A percentile compares a stretch with the other conserved stretches of the same genome.
Evolutionary conservation across 1,140 invertebrate species (phyloP).

Genomic region (Nasonia giraulti): DNA sequence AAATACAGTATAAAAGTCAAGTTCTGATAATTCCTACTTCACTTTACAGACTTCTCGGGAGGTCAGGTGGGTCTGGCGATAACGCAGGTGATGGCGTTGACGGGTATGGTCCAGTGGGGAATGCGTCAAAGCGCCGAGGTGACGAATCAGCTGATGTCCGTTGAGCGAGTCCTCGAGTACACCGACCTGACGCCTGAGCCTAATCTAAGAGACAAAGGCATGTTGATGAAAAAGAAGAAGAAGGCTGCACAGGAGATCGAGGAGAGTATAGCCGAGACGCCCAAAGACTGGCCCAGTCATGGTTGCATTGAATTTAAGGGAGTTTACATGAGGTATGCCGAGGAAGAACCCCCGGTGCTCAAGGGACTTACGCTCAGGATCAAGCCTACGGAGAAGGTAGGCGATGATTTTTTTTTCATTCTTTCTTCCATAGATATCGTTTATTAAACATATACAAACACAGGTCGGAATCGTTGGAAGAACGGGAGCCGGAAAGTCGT

Average conservation of each 20-base stretch:
- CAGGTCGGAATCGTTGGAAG: slow-evolving; percentile 89
- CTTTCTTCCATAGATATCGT: neutral
- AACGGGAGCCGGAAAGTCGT: slow-evolving; percentile 94
- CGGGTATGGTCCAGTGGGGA: slow-evolving; percentile 84
- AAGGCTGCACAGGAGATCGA: slow-evolving; percentile 51
- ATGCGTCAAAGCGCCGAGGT: slow-evolving; percentile 85
- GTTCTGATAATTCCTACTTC: neutral
- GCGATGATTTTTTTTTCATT: slow-evolving; percentile 52
- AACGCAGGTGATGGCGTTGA: slow-evolving; percentile 75
- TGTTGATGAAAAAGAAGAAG: slow-evolving; percentile 71
- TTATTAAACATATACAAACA: neutral
- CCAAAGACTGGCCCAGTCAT: slow-evolving; percentile 81
- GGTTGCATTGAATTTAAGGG: slow-evolving; percentile 79
- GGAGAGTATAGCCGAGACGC: slow-evolving; percentile 53
- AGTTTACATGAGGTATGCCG: slow-evolving; percentile 75
- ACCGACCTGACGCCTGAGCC: slow-evolving; percentile 78
- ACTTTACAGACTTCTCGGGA: slow-evolving; percentile 59
- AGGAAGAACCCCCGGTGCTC: slow-evolving; percentile 75
- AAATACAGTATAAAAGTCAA: neutral
- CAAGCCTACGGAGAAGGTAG: slow-evolving; percentile 71
- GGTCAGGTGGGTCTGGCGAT: slow-evolving; percentile 77
- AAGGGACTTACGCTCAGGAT: slow-evolving; percentile 76
- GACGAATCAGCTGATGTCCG: slow-evolving; percentile 86
- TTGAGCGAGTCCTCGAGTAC: slow-evolving; percentile 87
- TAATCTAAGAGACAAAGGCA: slow-evolving; percentile 68